Evolutionary conservation across 2,113 vertebrate genomes (phyloP), one percentile per base, ranked within the genome.

Genomic region (Scalopus aquaticus): DNA sequence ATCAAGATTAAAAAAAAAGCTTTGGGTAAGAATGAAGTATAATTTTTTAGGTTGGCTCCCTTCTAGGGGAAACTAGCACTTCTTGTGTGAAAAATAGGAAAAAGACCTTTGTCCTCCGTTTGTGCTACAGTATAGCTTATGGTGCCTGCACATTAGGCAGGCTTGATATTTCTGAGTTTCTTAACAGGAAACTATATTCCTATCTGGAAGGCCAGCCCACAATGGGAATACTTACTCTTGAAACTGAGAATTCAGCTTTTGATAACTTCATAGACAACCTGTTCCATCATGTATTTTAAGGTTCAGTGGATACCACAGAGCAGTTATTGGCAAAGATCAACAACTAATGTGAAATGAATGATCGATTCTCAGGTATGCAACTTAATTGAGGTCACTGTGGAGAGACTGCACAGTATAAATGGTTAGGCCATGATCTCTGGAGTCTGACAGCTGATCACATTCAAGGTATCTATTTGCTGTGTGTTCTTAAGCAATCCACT

Each of bases 221-320:
- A 78, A 87, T 96, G 58, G 86, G 92, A 98, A 97, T 64, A 97
- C 81, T 92, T 96, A 77, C 80, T 96, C 94, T 92, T 95, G 64
- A 98, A 98, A 96, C 94, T 96, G 94, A 98, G 86, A 92, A 94
- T 96, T 97, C 93, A 89, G 84, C 67, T 97, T 97, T 96, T 95
- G 90, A 97, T 96, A 98, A 97, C 88, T 97, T 98, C 96, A 96
- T 89, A 96, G 94, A 97, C 95, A 97, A 95, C 87, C 73, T 95
- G 92, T 97, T 98, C 89, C 90, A 58, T 91, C 51, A 90, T 91
- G 76, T 95, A 49, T 96, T 95, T 96, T 97, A 72, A 94, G 92
- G 91, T 94, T 96, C 89, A 97, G 92, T 97, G 95, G 96, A 94
- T 95, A 64, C 3, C 4, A 6, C 76, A 28, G 22, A 74, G 32